Base-by-base conservation (phyloP, 2,113 vertebrate genomes). In the Octodon degus region DNA sequence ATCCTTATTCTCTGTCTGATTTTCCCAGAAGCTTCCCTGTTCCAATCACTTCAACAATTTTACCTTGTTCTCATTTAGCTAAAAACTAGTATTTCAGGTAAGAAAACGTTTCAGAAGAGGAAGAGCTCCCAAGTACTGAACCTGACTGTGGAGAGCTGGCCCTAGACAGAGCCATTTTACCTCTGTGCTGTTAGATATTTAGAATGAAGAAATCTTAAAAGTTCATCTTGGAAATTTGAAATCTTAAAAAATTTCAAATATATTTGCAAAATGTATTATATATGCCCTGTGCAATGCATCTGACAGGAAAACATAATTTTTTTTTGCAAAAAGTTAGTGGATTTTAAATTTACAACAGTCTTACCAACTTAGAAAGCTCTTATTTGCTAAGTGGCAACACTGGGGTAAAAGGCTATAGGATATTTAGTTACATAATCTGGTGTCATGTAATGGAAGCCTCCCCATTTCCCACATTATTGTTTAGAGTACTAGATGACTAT, bases 221-320 rank as follows among this genome's bases (percentile, higher is more conserved):
- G 30, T 76, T 53, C 74, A 43, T 87, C 68, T 53, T 86, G 47
- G 47, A 92, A 91, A 96, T 86, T 55, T 70, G 55, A 77, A 65
- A 89, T 3, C n/a, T 58, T 68, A 86, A 88, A 96, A 83, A 90
- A 68, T 53, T 13, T 82, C 34, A 94, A 92, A 92, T 74, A 3
- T 34, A 90, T 74, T 76, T 88, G 70, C 27, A 84, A 82, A 92
- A 47, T 90, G 67, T 81, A 70, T 84, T 83, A 55, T 27, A 90
- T n/a, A 91, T 74, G 50, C 19, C 22, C 19, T n/a, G 4, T 67
- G 70, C 20, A 91, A 79, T 25, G 65, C 85, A 72, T 92, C 27
- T 82, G 58, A 89, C 55, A 10, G 50, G 40, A 90, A 96, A 93
- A 96, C 25, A 50, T 1, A 65, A 90, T 88, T 24, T 90, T 96